Percentiles rank a stretch among this genome's conserved stretches.
These are phyloP conservation scores for Microplitis mediator DNA, from an alignment of 1,140 invertebrate genomes.

Conservation along the genomic window DNA sequence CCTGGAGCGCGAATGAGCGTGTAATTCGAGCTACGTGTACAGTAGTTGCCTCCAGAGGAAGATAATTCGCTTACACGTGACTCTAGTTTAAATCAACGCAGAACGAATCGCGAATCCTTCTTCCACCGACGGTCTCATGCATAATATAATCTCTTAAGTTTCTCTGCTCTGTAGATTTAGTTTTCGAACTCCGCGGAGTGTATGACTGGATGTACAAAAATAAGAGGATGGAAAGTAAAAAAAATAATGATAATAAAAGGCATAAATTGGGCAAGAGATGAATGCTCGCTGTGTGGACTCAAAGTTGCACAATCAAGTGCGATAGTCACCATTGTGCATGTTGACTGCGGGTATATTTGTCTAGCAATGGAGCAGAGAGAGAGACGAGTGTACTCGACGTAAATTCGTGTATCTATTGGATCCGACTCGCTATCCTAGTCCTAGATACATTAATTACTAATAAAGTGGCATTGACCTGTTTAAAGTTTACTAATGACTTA, in stretches of 20 bases:
- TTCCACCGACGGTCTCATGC: too few relatives aligned
- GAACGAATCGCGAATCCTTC: too few relatives aligned
- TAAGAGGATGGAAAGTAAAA: background rate
- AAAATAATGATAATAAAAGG: background rate
- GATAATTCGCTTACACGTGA: constrained; percentile 15
- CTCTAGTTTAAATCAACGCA: constrained; percentile 1
- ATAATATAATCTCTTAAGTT: background rate
- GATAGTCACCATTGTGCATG: constrained; percentile 57
- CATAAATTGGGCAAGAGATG: background rate
- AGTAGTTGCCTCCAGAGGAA: background rate
- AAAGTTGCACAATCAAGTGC: constrained; percentile 30
- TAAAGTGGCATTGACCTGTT: too few relatives aligned
- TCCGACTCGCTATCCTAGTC: background rate
- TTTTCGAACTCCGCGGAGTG: too few relatives aligned
- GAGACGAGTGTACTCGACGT: constrained; percentile 20
- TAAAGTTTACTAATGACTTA: too few relatives aligned
- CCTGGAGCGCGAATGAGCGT: constrained; percentile 18
- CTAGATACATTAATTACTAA: background rate
- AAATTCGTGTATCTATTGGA: constrained; percentile 17
- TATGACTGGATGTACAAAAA: too few relatives aligned
- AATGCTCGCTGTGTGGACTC: background rate
- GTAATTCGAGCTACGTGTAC: constrained; percentile 12
- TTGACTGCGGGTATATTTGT: constrained; percentile 61
- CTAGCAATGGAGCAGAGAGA: constrained; percentile 55
- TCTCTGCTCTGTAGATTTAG: background rate